Evolutionary conservation across 2,113 vertebrate species (phyloP).

Genomic region (Plotosus lineatus): DNA sequence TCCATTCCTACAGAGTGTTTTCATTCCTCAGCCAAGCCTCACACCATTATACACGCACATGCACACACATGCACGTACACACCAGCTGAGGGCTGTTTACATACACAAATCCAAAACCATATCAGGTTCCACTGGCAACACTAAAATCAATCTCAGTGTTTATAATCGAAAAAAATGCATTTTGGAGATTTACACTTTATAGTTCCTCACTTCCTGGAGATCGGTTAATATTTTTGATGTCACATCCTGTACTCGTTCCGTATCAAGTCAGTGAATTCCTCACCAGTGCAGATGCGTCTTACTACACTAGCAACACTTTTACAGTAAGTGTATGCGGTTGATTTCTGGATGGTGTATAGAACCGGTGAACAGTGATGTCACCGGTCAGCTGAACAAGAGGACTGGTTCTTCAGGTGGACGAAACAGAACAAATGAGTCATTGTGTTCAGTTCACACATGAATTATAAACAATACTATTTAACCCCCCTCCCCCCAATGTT

Average conservation of each 20-base stretch:
- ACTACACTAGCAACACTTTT: background rate
- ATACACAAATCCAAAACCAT: background rate
- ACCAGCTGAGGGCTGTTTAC: conserved; percentile 3
- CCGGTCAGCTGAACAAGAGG: no score
- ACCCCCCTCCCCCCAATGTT: no score
- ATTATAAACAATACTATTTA: no score
- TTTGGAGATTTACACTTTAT: background rate
- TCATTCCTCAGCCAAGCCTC: background rate
- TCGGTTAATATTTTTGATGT: background rate
- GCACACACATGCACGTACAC: background rate
- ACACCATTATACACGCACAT: background rate
- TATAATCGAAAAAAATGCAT: background rate
- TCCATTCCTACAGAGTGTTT: background rate
- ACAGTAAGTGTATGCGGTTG: no score
- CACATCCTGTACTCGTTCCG: background rate
- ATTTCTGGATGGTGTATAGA: background rate
- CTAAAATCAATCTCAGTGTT: background rate
- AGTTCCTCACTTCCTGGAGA: background rate
- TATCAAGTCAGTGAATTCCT: background rate
- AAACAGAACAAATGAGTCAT: no score
- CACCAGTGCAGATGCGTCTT: background rate
- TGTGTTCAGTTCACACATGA: no score
- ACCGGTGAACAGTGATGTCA: no score
- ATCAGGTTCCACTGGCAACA: background rate
- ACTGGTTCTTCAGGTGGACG: no score